Evolutionary conservation across 1,140 invertebrate genomes (phyloP).

Genomic region (Megalonaias nervosa): DNA sequence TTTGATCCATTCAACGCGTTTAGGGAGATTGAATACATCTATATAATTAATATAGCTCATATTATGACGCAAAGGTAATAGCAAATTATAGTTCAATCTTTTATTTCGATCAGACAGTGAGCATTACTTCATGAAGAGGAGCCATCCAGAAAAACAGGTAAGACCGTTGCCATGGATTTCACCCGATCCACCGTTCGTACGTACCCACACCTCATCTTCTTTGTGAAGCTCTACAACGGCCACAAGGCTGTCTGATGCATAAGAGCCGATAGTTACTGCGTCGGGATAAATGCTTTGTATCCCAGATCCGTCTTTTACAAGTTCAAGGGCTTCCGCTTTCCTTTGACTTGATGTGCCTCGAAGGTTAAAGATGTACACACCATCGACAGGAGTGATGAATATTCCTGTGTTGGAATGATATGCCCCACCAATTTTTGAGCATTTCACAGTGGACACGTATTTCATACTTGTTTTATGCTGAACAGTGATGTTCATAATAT

Average conservation of each 20-base stretch:
- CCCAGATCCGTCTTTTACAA: not conserved
- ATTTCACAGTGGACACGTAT: too few relatives aligned
- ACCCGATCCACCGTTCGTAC: not conserved
- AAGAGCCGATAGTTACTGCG: not conserved
- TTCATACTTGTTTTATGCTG: too few relatives aligned
- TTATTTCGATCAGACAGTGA: too few relatives aligned
- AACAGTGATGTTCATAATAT: too few relatives aligned
- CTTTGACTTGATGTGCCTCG: not conserved
- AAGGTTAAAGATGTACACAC: not conserved
- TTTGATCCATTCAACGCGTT: too few relatives aligned
- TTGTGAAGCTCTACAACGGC: constrained; percentile 1
- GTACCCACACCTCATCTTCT: constrained; percentile 6
- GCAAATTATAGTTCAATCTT: too few relatives aligned
- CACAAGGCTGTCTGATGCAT: not conserved
- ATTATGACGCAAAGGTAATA: too few relatives aligned
- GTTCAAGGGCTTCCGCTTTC: not conserved
- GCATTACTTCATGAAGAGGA: not conserved
- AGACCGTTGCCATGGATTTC: constrained; percentile 6
- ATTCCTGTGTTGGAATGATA: constrained; percentile 9
- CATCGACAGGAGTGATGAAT: constrained; percentile 11
- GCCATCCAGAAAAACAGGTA: constrained; percentile 2
- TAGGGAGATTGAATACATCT: too few relatives aligned
- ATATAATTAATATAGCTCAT: too few relatives aligned
- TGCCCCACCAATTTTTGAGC: not conserved
- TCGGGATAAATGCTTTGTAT: constrained; percentile 4